Evolutionary conservation across 1,140 invertebrate genomes (phyloP).

Genomic region (Drosophila quadrilineata): DNA sequence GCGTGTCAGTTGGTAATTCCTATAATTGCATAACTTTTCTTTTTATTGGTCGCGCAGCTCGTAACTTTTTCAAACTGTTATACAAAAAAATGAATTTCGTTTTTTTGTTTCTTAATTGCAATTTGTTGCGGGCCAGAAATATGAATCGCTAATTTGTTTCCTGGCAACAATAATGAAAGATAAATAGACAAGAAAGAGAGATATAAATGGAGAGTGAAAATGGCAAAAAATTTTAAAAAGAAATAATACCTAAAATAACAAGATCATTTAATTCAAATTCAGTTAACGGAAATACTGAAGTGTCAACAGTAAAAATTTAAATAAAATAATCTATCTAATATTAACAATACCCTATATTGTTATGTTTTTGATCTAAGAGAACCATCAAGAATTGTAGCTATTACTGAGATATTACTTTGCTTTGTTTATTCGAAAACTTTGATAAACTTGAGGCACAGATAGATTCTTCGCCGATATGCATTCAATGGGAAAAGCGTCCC

Average conservation of each 20-base stretch:
- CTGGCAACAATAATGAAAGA: constrained; percentile 18
- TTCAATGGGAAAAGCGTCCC: constrained; percentile 7
- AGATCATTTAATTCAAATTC: too few species aligned
- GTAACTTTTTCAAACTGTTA: too few species aligned
- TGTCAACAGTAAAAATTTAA: too few species aligned
- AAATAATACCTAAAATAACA: neutral
- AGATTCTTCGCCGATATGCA: constrained; percentile 10
- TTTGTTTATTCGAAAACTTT: constrained; percentile 5
- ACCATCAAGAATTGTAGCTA: too few species aligned
- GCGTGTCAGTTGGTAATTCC: neutral
- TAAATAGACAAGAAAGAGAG: constrained; percentile 10
- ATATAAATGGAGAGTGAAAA: neutral
- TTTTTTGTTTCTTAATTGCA: constrained; percentile 65
- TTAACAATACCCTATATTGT: too few species aligned
- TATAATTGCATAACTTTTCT: constrained; percentile 20
- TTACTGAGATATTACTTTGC: too few species aligned
- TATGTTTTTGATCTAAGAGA: too few species aligned
- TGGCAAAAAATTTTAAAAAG: neutral
- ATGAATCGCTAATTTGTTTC: constrained; percentile 53
- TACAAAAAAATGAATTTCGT: too few species aligned
- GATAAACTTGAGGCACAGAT: constrained; percentile 1
- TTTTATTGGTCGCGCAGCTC: too few species aligned
- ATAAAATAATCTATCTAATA: too few species aligned
- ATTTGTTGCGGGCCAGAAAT: constrained; percentile 41
- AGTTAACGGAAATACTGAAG: too few species aligned